phyloP scores from a whole-genome alignment of 1,140 invertebrate species.

The Drosophila virilis region DNA sequence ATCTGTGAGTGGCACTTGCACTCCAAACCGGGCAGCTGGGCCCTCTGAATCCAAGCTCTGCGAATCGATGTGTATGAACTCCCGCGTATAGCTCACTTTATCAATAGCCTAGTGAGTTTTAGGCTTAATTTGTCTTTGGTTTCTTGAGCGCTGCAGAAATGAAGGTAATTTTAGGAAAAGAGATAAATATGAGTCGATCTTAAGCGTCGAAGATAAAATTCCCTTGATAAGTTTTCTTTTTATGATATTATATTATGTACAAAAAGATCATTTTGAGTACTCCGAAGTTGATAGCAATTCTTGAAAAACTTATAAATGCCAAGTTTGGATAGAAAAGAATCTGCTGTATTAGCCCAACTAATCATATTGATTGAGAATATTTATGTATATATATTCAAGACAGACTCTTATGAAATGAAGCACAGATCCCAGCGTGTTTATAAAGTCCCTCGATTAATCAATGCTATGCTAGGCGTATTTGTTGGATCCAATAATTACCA shows the following conservation, averaged over 20 bases:
- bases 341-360: too few species aligned
- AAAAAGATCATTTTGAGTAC: too few species aligned
- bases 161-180: neutral
- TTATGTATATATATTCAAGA: too few species aligned
- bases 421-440: too few species aligned
- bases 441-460: neutral
- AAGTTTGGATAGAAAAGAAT: too few species aligned
- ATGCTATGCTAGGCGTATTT: neutral
- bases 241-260: too few species aligned
- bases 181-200: neutral
- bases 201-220: too few species aligned
- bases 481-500: slow-evolving; percentile 22
- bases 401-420: too few species aligned
- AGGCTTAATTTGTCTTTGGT: slow-evolving; percentile 56
- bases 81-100: slow-evolving; percentile 1
- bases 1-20: neutral
- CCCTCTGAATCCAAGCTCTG: neutral
- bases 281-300: too few species aligned
- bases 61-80: neutral
- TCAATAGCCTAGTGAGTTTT: slow-evolving; percentile 28
- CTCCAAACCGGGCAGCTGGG: neutral
- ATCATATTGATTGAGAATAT: too few species aligned
- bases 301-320: too few species aligned
- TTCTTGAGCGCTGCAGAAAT: slow-evolving; percentile 63
- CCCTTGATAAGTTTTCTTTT: too few species aligned